Evolutionary conservation across 1,140 invertebrate genomes (phyloP).

Genomic region (Bombus consobrinus): DNA sequence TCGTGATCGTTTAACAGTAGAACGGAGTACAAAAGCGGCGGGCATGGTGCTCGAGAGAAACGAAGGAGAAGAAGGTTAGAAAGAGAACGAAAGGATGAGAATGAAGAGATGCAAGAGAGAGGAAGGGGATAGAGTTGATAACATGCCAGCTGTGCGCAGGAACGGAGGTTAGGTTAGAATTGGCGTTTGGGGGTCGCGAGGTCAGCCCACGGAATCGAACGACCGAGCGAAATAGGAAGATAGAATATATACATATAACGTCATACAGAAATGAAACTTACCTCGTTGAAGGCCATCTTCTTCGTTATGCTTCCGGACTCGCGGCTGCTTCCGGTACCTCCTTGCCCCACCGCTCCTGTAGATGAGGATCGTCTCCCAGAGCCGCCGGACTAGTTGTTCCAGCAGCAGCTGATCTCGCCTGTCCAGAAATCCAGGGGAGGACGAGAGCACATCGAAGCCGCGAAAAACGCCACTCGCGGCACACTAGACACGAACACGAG

Average conservation of each 20-base stretch:
- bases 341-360: conserved; percentile 78
- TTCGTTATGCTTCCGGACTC: conserved; percentile 79
- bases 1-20: not conserved
- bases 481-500: conserved; percentile 45
- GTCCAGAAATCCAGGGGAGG: conserved; percentile 58
- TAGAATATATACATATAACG: not conserved
- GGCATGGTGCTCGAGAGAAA: not conserved
- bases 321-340: conserved; percentile 78
- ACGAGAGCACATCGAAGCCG: conserved; percentile 69
- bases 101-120: conserved; percentile 27
- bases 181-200: conserved; percentile 72
- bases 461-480: conserved; percentile 56
- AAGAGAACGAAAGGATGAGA: conserved; percentile 19
- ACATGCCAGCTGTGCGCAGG: conserved; percentile 74
- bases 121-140: conserved; percentile 63
- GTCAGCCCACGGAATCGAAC: conserved; percentile 66
- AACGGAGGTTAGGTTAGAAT: conserved; percentile 72
- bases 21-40: not conserved
- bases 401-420: conserved; percentile 65
- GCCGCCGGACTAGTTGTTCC: conserved; percentile 68
- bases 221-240: conserved; percentile 23
- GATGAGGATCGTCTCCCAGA: conserved; percentile 58
- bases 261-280: conserved; percentile 55
- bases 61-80: not conserved
- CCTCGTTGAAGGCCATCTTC: conserved; percentile 83